phyloP scores from a whole-genome alignment of 2,888 invertebrate genomes.

The Eupithecia exiguata region DNA sequence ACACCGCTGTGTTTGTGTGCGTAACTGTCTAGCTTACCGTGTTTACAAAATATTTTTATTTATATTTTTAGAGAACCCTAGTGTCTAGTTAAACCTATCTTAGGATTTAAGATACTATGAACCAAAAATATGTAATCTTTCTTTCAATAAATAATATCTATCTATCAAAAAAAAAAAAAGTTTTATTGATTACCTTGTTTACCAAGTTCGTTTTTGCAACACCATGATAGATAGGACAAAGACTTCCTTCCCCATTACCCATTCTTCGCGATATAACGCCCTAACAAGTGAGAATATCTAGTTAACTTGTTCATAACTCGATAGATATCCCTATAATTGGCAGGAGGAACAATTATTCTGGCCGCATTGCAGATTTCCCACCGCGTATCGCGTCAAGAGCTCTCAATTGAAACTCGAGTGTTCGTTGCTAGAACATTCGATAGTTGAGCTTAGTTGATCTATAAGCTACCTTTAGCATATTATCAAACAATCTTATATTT shows the following conservation, averaged over 20 bases:
- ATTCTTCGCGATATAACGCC: not conserved
- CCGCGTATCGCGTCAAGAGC: not conserved
- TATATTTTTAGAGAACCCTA: too few species aligned
- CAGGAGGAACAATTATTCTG: conserved; percentile 14
- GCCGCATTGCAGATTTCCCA: conserved; percentile 29
- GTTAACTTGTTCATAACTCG: not conserved
- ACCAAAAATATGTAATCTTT: too few species aligned
- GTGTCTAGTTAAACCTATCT: too few species aligned
- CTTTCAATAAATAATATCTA: too few species aligned
- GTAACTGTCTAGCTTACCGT: too few species aligned
- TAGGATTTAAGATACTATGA: too few species aligned
- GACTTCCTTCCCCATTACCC: not conserved
- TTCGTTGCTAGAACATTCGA: not conserved
- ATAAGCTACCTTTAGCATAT: not conserved
- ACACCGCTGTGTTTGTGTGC: too few species aligned
- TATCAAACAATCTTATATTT: not conserved
- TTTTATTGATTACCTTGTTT: not conserved
- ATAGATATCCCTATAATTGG: conserved; percentile 19
- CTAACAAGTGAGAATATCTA: not conserved
- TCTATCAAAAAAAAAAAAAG: too few species aligned
- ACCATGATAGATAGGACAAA: not conserved
- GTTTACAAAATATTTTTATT: too few species aligned
- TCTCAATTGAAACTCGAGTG: conserved; percentile 5
- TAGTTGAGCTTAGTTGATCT: not conserved
- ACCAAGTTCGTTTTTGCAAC: not conserved